Percentiles rank a stretch among this genome's conserved stretches.
phyloP scores from a whole-genome alignment of 2,888 invertebrate species.

The Drosophila quinaria region DNA sequence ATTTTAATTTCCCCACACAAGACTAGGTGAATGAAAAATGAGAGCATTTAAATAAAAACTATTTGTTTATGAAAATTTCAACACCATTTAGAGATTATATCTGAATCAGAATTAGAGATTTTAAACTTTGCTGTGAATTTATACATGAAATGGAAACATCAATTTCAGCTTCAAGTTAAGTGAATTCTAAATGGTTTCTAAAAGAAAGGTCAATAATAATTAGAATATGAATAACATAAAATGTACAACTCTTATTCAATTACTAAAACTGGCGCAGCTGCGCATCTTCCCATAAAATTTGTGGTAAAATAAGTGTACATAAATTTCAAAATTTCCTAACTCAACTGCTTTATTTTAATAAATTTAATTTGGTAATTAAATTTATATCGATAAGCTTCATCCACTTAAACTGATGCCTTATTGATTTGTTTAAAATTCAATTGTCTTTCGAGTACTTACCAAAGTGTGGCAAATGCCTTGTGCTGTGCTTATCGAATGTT shows the following conservation, averaged over 20 bases:
- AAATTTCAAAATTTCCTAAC: not conserved
- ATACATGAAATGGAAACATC: not conserved
- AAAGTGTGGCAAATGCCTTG: constrained; percentile 70
- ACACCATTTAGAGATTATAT: not conserved
- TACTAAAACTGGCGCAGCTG: not conserved
- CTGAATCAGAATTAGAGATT: not conserved
- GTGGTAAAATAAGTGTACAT: not conserved
- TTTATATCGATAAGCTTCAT: not conserved
- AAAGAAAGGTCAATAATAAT: not conserved
- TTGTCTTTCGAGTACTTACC: constrained; percentile 71
- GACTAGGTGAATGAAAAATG: constrained; percentile 6
- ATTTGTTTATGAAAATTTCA: not conserved
- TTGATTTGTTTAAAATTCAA: not conserved
- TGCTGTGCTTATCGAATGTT: constrained; percentile 80
- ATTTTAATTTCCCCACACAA: constrained; percentile 16
- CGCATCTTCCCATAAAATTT: not conserved
- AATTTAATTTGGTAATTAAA: constrained; percentile 2
- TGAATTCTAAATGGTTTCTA: not conserved
- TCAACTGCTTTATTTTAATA: not conserved
- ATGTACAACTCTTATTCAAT: not conserved
- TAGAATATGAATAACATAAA: not conserved
- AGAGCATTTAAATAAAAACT: constrained; percentile 19
- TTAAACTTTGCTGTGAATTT: not conserved
- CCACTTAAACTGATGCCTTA: not conserved
- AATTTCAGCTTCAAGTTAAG: not conserved